phyloP scores from a whole-genome alignment of 2,888 invertebrate genomes.

The Diarsia dahlii region DNA sequence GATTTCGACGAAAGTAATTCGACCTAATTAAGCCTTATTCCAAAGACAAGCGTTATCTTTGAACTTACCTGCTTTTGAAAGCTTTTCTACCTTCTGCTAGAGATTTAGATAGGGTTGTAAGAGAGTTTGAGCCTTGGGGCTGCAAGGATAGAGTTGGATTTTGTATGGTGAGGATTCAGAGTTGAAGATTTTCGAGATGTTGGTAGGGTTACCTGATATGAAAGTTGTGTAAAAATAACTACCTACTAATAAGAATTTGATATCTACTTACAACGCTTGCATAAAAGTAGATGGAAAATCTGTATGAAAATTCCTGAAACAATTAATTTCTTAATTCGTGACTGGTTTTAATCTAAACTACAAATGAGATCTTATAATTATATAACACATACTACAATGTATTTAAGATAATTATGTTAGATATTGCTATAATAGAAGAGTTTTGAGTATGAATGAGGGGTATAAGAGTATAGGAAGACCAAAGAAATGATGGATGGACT shows the following conservation, averaged over 20 bases:
- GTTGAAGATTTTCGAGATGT: slow-evolving; percentile 74
- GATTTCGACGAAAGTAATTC: slow-evolving; percentile 75
- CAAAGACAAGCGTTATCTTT: slow-evolving; percentile 86
- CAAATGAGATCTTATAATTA: neutral
- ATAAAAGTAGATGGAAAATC: neutral
- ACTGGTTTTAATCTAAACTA: neutral
- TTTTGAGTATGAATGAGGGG: too few species aligned
- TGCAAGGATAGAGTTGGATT: slow-evolving; percentile 54
- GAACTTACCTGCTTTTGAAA: slow-evolving; percentile 84
- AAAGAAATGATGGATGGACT: too few species aligned
- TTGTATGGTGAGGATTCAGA: slow-evolving; percentile 50
- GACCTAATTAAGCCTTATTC: slow-evolving; percentile 85
- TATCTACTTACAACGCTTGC: neutral
- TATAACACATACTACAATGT: neutral
- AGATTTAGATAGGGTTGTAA: slow-evolving; percentile 21
- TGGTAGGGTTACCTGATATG: slow-evolving; percentile 52
- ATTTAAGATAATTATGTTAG: neutral
- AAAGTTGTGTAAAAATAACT: neutral
- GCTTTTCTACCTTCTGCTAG: slow-evolving; percentile 75
- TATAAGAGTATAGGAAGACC: too few species aligned
- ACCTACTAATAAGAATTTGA: neutral
- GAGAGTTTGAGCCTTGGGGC: slow-evolving; percentile 52
- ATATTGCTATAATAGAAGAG: too few species aligned
- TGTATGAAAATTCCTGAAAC: neutral
- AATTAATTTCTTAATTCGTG: neutral